These are phyloP conservation scores for Chamaea fasciata DNA, from an alignment of 2,113 vertebrate genomes.

Conservation along the genomic window DNA sequence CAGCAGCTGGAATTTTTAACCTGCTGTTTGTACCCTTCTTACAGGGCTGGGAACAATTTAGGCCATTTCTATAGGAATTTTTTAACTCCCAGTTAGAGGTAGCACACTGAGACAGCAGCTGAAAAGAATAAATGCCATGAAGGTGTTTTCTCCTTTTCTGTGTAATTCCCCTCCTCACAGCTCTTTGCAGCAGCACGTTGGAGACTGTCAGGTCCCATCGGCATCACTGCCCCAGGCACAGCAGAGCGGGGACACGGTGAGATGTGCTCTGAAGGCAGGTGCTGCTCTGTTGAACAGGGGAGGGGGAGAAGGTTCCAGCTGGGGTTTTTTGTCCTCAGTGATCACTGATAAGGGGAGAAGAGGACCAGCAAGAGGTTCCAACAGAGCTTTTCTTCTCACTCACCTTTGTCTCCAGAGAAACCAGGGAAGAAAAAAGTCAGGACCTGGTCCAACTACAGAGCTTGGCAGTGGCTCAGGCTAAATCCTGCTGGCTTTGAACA, in stretches of 20 bases:
- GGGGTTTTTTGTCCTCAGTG: neutral
- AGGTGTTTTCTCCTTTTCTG: neutral
- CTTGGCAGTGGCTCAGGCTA: neutral
- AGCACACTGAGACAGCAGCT: neutral
- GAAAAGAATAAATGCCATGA: neutral
- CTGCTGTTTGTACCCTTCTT: neutral
- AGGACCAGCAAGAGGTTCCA: neutral
- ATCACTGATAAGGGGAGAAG: neutral
- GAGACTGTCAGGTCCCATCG: neutral
- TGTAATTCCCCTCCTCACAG: neutral
- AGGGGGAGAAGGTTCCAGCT: neutral
- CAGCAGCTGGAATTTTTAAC: neutral
- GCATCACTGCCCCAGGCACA: fast-evolving
- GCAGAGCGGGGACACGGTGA: fast-evolving
- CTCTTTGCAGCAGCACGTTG: neutral
- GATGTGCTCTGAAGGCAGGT: fast-evolving
- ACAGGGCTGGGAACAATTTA: neutral
- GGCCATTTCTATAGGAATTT: neutral
- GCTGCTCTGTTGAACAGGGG: neutral
- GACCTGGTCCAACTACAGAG: neutral
- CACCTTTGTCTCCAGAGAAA: conserved; percentile 9
- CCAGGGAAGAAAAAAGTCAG: neutral
- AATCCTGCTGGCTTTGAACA: neutral
- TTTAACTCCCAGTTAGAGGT: neutral
- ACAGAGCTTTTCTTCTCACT: neutral